phyloP scores from a whole-genome alignment of 2,888 invertebrate species.

The Itoplectis maculator region DNA sequence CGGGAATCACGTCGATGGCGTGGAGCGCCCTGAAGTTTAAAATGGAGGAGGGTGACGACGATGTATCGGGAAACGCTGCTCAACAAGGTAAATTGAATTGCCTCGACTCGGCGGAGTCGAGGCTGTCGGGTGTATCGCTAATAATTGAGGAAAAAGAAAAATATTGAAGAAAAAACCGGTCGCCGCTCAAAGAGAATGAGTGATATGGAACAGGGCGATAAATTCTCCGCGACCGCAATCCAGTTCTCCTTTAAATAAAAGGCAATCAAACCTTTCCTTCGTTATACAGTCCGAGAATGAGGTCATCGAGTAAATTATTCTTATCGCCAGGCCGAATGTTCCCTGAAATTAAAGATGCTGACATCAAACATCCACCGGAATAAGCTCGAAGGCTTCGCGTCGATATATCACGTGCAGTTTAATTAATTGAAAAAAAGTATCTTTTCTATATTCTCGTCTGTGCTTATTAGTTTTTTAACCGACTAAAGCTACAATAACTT shows the following conservation, averaged over 20 bases:
- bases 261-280: not conserved
- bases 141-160: slow-evolving; percentile 31
- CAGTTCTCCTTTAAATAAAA: not conserved
- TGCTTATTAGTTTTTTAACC: too few species aligned
- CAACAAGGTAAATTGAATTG: slow-evolving; percentile 72
- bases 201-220: not conserved
- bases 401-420: not conserved
- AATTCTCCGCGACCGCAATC: not conserved
- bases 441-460: too few species aligned
- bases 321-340: not conserved
- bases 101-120: slow-evolving; percentile 24
- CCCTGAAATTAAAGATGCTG: not conserved
- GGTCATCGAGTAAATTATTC: slow-evolving; percentile 7
- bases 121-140: not conserved
- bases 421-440: too few species aligned
- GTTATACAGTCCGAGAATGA: not conserved
- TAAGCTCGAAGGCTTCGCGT: not conserved
- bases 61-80: slow-evolving; percentile 79
- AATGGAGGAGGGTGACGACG: slow-evolving; percentile 97
- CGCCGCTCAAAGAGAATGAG: slow-evolving; percentile 26
- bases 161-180: not conserved
- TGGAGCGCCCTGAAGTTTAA: slow-evolving; percentile 99
- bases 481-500: too few species aligned
- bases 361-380: not conserved
- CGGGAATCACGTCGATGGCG: slow-evolving; percentile 94